Evolutionary conservation across 2,113 vertebrate genomes (phyloP), one percentile per base, ranked within the genome.

Genomic region (Xiphorhynchus elegans): DNA sequence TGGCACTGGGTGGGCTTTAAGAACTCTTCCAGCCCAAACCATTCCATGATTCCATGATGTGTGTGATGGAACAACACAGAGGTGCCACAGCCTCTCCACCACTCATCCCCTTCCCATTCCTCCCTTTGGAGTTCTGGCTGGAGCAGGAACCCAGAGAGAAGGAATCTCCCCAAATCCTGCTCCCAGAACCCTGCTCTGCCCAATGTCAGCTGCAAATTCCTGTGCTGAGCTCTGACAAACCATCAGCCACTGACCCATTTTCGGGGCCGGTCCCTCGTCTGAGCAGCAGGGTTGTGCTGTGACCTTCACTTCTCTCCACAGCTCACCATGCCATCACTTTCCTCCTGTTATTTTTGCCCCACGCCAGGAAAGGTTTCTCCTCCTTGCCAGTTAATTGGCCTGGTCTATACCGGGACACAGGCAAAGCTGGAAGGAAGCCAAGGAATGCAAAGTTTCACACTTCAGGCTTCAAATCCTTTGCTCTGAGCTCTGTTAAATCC

Each of bases 361-460:
- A 49, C 39, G 7, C 35, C 1, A 60, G 68, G 40, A 72, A 25
- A 44, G 26, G 37, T 56, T 56, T 42, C 52, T 76, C 33, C 33
- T 37, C n/a, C 29, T 39, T 33, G 7, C 39, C 23, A 24, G 26
- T 64, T 37, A 16, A 68, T 64, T n/a, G 42, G 21, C 28, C 50
- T 4, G 15, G 13, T 44, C 84, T n/a, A 5, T 17, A n/a, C 13
- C 1, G 40, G 84, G 75, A 37, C 18, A 19, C 1, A 50, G 33
- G 10, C 58, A 15, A 12, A 37, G 10, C 50, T 46, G 78, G 62
- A 42, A 64, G 35, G 0, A 50, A 46, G 78, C 63, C 72, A 35
- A 59, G 63, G 28, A 20, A 8, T 0, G 3, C 6, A 2, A 46
- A 26, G 79, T 8, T 55, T 17, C 75, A n/a, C 23, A 6, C 0